Conservation (phyloP, 2,888 invertebrate species). For the Drosophila glabriapex region DNA sequence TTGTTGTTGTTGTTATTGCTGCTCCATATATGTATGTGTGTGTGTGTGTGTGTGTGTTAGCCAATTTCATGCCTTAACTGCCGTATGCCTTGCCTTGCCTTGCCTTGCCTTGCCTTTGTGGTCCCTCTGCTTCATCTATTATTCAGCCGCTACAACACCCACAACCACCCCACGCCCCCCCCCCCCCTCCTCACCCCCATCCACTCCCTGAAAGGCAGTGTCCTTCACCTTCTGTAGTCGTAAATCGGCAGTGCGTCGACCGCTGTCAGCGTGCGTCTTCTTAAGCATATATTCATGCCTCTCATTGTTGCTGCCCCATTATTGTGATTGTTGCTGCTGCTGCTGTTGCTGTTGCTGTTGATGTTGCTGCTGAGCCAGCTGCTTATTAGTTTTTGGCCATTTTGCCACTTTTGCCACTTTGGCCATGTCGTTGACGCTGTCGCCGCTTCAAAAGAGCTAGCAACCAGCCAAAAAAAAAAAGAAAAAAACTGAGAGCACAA, state of each 20-base stretch:
- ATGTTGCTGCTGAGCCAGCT: slow-evolving; percentile 30
- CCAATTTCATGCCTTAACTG: slow-evolving; percentile 1
- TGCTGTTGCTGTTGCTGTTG: slow-evolving; percentile 15
- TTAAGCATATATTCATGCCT: slow-evolving; percentile 25
- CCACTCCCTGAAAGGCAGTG: background rate
- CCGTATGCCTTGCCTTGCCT: slow-evolving; percentile 7
- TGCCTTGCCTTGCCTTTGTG: slow-evolving; percentile 13
- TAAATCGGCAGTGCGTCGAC: slow-evolving; percentile 68
- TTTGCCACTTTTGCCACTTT: slow-evolving; percentile 27
- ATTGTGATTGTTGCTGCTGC: slow-evolving; percentile 32
- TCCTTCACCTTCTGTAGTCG: slow-evolving; percentile 19
- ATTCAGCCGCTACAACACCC: slow-evolving; percentile 9
- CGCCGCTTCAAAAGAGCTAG: slow-evolving; percentile 30
- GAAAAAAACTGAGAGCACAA: slow-evolving; percentile 24
- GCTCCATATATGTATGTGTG: background rate
- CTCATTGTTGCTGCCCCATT: slow-evolving; percentile 29
- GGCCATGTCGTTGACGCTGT: slow-evolving; percentile 24
- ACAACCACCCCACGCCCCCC: background rate
- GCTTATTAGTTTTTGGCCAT: slow-evolving; percentile 69
- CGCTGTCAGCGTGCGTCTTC: slow-evolving; percentile 64
- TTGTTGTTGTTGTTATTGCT: slow-evolving; percentile 16
- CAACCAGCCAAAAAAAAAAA: background rate
- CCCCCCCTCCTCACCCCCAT: background rate
- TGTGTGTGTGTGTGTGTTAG: slow-evolving; percentile 12
- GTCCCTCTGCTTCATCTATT: slow-evolving; percentile 35